These are phyloP conservation scores for Lutjanus campechanus DNA, from an alignment of 2,797 vertebrate genomes.

Conservation along the genomic window DNA sequence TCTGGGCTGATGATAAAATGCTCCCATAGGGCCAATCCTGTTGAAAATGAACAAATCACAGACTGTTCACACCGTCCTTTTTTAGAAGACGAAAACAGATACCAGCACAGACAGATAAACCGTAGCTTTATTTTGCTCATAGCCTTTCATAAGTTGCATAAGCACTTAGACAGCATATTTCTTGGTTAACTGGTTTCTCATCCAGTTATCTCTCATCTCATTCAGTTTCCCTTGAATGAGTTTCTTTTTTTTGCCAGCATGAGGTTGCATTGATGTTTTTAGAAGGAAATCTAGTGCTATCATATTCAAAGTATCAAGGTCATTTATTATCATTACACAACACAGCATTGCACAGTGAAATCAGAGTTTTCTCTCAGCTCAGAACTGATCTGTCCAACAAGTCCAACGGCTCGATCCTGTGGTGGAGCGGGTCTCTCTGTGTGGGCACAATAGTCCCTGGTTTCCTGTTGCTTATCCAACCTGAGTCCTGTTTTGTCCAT, in stretches of 20 bases:
- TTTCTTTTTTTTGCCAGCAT: constrained; percentile 8
- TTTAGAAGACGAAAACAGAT: background rate
- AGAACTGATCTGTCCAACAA: no score
- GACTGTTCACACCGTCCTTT: background rate
- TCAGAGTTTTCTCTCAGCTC: no score
- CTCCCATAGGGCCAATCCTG: no score
- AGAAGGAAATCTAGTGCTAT: background rate
- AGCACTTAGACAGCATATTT: background rate
- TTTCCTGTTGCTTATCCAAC: no score
- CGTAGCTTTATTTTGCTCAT: background rate
- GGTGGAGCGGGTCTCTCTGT: no score
- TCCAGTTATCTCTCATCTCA: constrained; percentile 10
- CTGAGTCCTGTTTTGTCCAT: no score
- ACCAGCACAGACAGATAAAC: background rate
- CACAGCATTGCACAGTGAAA: no score
- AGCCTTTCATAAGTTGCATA: background rate
- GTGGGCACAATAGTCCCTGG: no score
- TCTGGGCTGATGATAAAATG: no score
- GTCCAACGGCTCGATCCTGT: no score
- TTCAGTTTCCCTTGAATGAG: background rate
- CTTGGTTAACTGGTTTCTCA: constrained; percentile 8
- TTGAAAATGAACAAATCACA: no score
- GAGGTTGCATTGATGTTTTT: background rate
- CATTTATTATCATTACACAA: no score
- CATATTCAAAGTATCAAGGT: background rate